Evolutionary conservation across 2,888 invertebrate species (phyloP), one percentile per base, ranked within the genome.

Genomic region (Anorthoa munda): DNA sequence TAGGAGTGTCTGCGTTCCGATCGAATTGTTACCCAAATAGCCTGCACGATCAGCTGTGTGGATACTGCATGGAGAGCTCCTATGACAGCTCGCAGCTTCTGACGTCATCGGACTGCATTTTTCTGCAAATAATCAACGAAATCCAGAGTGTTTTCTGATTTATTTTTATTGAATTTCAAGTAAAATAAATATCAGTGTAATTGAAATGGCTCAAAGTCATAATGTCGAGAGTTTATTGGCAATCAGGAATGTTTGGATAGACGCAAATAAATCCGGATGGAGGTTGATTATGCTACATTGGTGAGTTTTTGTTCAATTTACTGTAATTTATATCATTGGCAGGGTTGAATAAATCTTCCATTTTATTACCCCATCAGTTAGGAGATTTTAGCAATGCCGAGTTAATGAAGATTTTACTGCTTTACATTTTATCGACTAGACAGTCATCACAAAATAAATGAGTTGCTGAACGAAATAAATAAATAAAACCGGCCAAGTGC

Each of bases 1-100:
- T 91, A 89, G 90, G 88, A 91, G 90, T 89, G 93, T 93, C 92
- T 93, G 92, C 93, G 93, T 93, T 92, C 93, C 92, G 79, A 89
- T 88, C 87, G 83, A 87, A 90, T 92, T 89, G 89, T 87, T 90
- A 90, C 90, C 82, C 86, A 93, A 94, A 94, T 94, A 93, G 89
- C 87, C 79, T 79, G 89, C 84, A 86, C 86, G 85, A 90, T 91
- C 91, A 91, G 90, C 90, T 92, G 91, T 85, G 84, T 75, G 79
- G 77, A 84, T 84, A 86, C 77, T 86, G 86, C 86, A 83, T 81
- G 82, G 85, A 85, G 87, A 89, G 70, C 74, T 79, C 72, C 58
- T 51, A 48, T 71, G 61, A 77, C 58, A 68, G 66, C 23, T 48
- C 18, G 63, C 51, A n/a, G 59, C 48, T 50, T 45, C 50, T 69